Conservation (phyloP, 2,888 invertebrate species). For the Zaprionus obscuricornis region DNA sequence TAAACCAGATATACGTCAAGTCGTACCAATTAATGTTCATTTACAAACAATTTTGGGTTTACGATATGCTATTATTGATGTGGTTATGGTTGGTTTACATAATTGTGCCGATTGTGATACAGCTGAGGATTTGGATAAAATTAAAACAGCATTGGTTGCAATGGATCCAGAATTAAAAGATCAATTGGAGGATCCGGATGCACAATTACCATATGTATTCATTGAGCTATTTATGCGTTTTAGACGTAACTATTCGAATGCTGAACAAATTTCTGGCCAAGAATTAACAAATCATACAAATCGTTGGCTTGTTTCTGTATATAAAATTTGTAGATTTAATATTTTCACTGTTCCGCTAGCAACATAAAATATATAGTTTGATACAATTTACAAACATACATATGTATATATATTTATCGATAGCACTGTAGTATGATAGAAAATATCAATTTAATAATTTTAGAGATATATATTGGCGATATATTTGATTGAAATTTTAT, state of each 20-base stretch:
- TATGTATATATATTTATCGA: background rate
- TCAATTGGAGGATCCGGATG: conserved; percentile 25
- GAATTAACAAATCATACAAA: conserved; percentile 25
- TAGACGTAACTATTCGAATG: conserved; percentile 52
- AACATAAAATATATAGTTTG: background rate
- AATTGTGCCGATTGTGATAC: conserved; percentile 42
- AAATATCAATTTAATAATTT: no score
- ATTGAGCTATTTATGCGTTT: conserved; percentile 56
- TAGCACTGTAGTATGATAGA: background rate
- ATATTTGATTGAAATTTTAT: no score
- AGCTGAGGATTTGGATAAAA: conserved; percentile 32
- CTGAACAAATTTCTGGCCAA: conserved; percentile 8
- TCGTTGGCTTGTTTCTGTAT: conserved; percentile 53
- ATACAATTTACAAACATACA: background rate
- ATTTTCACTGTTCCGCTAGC: conserved; percentile 45
- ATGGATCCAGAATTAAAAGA: conserved; percentile 39
- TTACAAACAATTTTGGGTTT: conserved; percentile 45
- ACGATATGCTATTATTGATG: conserved; percentile 50
- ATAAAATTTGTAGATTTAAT: conserved; percentile 52
- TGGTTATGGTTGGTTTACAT: conserved; percentile 49
- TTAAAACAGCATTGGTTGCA: conserved; percentile 41
- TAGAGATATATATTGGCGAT: no score
- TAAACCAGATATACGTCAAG: conserved; percentile 41
- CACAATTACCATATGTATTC: conserved; percentile 42
- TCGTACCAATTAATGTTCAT: conserved; percentile 51